Percentiles rank a stretch among this genome's conserved stretches.
Evolutionary conservation across 2,113 vertebrate genomes (phyloP).

Genomic region (Dendrocopos noguchii): DNA sequence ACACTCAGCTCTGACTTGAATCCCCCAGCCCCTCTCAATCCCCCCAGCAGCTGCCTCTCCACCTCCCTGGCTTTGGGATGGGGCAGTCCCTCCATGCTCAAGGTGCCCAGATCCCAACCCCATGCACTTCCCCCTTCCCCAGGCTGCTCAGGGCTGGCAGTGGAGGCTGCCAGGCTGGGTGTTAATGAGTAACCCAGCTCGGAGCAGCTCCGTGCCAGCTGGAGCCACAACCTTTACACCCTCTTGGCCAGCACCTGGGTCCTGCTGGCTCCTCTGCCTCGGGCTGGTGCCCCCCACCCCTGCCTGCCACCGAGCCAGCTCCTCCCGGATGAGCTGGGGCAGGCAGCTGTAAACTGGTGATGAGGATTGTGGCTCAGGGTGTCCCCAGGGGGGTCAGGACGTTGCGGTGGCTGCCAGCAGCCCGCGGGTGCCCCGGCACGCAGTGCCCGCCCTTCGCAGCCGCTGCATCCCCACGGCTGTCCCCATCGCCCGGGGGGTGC

Average conservation of each 20-base stretch:
- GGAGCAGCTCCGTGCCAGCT: background rate
- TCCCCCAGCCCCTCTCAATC: background rate
- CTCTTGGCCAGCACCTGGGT: background rate
- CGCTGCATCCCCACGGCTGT: background rate
- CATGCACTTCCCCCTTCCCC: accelerated
- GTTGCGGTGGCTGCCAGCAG: background rate
- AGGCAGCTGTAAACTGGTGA: background rate
- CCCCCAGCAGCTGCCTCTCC: background rate
- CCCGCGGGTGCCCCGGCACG: accelerated
- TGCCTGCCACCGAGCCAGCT: background rate
- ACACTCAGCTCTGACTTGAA: too few relatives aligned
- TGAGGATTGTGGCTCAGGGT: accelerated
- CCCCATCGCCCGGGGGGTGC: accelerated
- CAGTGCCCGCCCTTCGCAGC: background rate
- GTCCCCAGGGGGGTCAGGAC: accelerated
- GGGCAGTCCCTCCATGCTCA: accelerated
- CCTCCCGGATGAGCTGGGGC: background rate
- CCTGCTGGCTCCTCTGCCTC: background rate
- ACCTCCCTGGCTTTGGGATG: background rate
- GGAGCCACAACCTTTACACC: background rate
- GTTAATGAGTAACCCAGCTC: background rate
- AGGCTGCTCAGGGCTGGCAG: accelerated
- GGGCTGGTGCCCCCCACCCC: background rate
- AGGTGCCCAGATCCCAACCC: background rate
- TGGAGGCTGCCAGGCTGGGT: accelerated